phyloP scores from a whole-genome alignment of 92 coral and sea anemone species.

The Actinostola sp. region DNA sequence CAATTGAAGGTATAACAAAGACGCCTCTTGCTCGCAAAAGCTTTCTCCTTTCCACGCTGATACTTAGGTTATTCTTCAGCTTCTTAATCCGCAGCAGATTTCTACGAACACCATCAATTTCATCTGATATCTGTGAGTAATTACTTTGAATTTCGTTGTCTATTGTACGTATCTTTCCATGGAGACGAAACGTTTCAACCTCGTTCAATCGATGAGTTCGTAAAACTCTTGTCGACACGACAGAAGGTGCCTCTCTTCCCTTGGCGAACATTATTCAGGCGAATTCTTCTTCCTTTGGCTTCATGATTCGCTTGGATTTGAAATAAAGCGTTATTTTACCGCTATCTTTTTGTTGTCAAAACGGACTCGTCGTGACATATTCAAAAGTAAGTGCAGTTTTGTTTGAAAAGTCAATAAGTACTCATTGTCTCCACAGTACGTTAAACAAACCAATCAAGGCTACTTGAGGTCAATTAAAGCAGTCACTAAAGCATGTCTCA shows the following conservation, averaged over 20 bases:
- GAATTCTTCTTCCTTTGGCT: neutral
- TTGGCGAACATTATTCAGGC: conserved; percentile 45
- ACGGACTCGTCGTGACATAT: neutral
- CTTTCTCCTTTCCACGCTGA: conserved; percentile 78
- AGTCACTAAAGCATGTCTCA: too few species aligned
- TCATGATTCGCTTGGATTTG: neutral
- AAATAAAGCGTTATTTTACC: neutral
- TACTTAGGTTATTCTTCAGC: conserved; percentile 61
- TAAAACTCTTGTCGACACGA: conserved; percentile 71
- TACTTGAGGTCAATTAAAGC: conserved; percentile 6
- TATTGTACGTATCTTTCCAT: conserved; percentile 64
- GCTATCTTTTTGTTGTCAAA: neutral
- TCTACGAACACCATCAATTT: conserved; percentile 81
- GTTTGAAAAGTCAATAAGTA: neutral
- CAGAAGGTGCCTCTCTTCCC: conserved; percentile 70
- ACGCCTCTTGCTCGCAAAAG: conserved; percentile 71
- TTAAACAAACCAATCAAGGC: conserved; percentile 25
- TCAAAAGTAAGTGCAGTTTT: neutral
- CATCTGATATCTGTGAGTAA: conserved; percentile 79
- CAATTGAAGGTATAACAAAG: conserved; percentile 62
- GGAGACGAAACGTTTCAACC: conserved; percentile 78
- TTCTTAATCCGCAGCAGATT: conserved; percentile 65
- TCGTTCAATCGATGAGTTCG: conserved; percentile 77
- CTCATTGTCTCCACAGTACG: conserved; percentile 14
- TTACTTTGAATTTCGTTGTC: conserved; percentile 68